Percentiles rank a stretch among this genome's conserved stretches.
phyloP scores from a whole-genome alignment of 2,888 invertebrate genomes.

The Drosophila robusta region DNA sequence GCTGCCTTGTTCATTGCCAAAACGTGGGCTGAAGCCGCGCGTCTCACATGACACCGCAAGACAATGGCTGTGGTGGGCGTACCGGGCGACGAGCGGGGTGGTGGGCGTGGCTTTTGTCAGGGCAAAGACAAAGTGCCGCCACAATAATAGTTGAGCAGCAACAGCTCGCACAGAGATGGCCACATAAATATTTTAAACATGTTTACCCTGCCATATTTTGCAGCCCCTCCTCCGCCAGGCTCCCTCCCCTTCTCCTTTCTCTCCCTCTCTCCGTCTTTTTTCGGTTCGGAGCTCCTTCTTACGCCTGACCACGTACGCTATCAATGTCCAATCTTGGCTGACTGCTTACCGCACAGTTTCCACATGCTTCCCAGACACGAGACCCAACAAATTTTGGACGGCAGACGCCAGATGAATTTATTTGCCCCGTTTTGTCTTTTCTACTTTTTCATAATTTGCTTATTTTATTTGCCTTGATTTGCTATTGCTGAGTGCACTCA shows the following conservation, averaged over 20 bases:
- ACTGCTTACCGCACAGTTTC: constrained; percentile 20
- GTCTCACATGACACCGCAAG: constrained; percentile 36
- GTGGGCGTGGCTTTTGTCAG: constrained; percentile 55
- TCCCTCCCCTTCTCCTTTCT: neutral
- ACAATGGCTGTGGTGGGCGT: constrained; percentile 25
- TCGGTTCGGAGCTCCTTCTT: constrained; percentile 7
- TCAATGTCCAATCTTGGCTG: constrained; percentile 67
- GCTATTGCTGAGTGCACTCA: constrained; percentile 20
- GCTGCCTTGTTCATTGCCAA: constrained; percentile 67
- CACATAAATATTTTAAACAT: constrained; percentile 70
- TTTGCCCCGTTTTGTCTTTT: constrained; percentile 31
- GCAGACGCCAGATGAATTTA: constrained; percentile 59
- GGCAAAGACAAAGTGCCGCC: constrained; percentile 64
- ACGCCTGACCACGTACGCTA: constrained; percentile 69
- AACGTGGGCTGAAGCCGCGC: constrained; percentile 62
- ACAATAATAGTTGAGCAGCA: constrained; percentile 64
- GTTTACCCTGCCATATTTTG: constrained; percentile 63
- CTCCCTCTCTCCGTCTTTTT: neutral
- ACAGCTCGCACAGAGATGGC: constrained; percentile 26
- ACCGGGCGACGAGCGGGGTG: neutral
- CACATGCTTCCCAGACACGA: constrained; percentile 16
- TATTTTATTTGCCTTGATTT: constrained; percentile 69
- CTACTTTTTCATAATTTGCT: constrained; percentile 62
- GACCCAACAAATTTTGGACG: constrained; percentile 23
- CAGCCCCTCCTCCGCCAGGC: neutral